Percentiles rank a stretch among this genome's conserved stretches.
Evolutionary conservation across 2,113 vertebrate genomes (phyloP).

Genomic region (Platycercus adscitus): DNA sequence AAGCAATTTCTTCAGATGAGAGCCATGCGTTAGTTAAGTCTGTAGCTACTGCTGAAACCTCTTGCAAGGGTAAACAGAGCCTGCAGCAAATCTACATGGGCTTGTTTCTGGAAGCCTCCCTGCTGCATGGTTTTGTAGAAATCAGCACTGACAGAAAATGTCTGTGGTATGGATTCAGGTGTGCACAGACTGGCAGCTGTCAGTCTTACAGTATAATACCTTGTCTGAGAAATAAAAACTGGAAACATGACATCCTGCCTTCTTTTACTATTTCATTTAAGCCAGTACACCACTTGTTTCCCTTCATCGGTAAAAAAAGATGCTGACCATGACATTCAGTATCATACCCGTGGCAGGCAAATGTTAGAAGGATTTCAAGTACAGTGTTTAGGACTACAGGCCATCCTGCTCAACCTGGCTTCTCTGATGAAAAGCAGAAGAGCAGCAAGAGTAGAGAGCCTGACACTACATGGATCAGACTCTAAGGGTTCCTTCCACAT

Average conservation of each 20-base stretch:
- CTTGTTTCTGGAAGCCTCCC: not conserved
- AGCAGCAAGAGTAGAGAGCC: not conserved
- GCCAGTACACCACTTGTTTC: not conserved
- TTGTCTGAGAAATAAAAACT: not conserved
- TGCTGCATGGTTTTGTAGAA: not conserved
- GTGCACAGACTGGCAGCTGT: not conserved
- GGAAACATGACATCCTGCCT: not conserved
- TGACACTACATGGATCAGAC: not conserved
- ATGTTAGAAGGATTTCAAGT: not conserved
- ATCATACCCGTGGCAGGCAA: fast-evolving
- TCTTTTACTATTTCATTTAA: not conserved
- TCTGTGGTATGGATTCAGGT: not conserved
- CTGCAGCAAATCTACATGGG: not conserved
- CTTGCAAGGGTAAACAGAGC: not conserved
- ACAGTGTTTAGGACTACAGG: not conserved
- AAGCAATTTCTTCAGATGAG: not conserved
- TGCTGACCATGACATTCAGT: not conserved
- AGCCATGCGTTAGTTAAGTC: not conserved
- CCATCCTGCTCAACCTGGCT: not conserved
- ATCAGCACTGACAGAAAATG: not conserved
- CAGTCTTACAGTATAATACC: not conserved
- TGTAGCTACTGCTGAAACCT: not conserved
- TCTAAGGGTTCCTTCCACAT: not conserved
- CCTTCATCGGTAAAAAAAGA: not conserved
- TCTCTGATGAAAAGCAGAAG: not conserved